A percentile compares a stretch with the other conserved stretches of the same genome.
These are phyloP conservation scores for Neoarius graeffei DNA, from an alignment of 2,113 vertebrate species.

Conservation along the genomic window DNA sequence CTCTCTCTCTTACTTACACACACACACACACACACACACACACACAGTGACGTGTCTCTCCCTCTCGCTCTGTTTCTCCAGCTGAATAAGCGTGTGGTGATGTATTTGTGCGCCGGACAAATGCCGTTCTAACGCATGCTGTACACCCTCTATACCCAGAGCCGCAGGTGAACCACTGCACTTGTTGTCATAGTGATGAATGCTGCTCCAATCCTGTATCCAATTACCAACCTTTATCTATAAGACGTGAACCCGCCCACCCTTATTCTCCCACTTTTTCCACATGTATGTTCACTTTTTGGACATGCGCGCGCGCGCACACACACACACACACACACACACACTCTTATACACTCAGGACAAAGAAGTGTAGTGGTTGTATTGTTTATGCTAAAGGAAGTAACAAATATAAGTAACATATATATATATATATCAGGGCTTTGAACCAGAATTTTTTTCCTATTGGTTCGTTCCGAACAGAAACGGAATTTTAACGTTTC, in stretches of 20 bases:
- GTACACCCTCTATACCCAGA: constrained; percentile 1
- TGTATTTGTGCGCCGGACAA: constrained; percentile 14
- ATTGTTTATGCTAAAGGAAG: background rate
- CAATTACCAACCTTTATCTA: constrained; percentile 32
- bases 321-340: background rate
- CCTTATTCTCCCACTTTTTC: background rate
- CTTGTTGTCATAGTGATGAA: constrained; percentile 50
- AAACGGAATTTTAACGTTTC: too few relatives aligned
- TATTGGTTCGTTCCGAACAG: too few relatives aligned
- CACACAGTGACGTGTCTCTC: background rate
- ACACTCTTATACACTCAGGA: constrained; percentile 61
- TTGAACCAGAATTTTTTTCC: too few relatives aligned
- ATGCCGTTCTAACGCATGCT: constrained; percentile 3
- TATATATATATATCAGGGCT: too few relatives aligned
- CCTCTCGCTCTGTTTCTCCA: constrained; percentile 8
- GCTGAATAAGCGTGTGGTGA: background rate
- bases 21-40: constrained; percentile 53
- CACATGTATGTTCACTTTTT: background rate
- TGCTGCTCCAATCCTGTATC: constrained; percentile 35
- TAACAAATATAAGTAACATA: background rate
- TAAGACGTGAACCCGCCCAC: background rate
- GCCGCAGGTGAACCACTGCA: constrained; percentile 25
- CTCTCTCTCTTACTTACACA: constrained; percentile 33
- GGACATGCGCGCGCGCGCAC: background rate
- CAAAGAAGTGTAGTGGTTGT: constrained; percentile 32